These are phyloP conservation scores for Drosophila algonquin DNA, from an alignment of 2,888 invertebrate genomes.

Conservation along the genomic window DNA sequence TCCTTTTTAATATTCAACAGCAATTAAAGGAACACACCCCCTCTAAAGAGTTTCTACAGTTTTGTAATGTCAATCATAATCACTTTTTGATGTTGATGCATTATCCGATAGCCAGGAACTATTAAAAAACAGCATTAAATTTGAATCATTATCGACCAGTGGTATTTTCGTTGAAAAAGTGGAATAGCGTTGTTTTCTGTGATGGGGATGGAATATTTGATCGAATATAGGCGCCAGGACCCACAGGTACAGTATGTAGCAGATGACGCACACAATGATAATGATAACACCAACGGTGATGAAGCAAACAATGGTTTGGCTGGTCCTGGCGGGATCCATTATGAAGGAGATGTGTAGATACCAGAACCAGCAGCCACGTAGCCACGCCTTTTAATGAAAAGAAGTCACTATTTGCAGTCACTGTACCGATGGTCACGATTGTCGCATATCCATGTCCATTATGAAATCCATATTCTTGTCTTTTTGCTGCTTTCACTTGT, in stretches of 20 bases:
- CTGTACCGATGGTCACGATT: conserved; percentile 12
- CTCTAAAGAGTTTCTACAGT: neutral
- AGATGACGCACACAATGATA: conserved; percentile 4
- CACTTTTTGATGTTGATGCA: neutral
- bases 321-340: conserved; percentile 39
- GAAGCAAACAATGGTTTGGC: conserved; percentile 34
- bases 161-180: neutral
- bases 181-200: neutral
- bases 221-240: neutral
- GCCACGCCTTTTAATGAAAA: conserved; percentile 53
- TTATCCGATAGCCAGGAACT: neutral
- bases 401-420: conserved; percentile 22
- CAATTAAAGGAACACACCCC: too few species aligned
- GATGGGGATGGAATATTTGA: neutral
- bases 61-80: neutral
- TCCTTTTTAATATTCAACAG: too few species aligned
- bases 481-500: conserved; percentile 1
- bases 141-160: neutral
- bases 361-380: conserved; percentile 44
- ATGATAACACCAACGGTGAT: conserved; percentile 19
- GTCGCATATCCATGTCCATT: conserved; percentile 18
- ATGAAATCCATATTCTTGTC: neutral
- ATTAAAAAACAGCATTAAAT: neutral
- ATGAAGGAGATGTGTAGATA: neutral
- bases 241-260: conserved; percentile 16